Base-by-base conservation (phyloP, 1,140 invertebrate species). In the Rhopalosiphum maidis region DNA sequence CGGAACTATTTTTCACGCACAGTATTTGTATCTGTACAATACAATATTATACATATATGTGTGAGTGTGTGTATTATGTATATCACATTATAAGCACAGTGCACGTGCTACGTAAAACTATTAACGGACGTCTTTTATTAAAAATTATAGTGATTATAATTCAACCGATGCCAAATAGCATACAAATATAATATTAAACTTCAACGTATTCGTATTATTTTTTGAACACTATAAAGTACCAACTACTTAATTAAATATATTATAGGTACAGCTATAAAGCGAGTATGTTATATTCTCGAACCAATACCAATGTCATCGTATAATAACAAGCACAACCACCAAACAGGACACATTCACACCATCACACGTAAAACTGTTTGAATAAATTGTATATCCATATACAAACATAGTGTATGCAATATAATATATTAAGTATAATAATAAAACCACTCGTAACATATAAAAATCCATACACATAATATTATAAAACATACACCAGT, bases 301-400 rank as follows among this genome's bases (percentile, higher is more conserved):
- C 41, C 83, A 86, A 86, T 86, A 86, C 41, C 83, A 86, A 86
- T 86, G 83, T 46, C 37, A 86, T 43, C 37, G 83, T 86, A 86
- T 11, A 11, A 46, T 86, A 86, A 43, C 23, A 85, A 41, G 43
- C 83, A 85, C 37, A 86, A 22, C 22, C 41, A 46, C 41, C 41
- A 41, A 41, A 37, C 83, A 43, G 37, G 41, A 68, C 60, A 77
- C 30, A 77, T n/a, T 77, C 60, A n/a, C 9, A 60, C 30, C 83
- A 43, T 85, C 23, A 41, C 83, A 43, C 37, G 22, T 25, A 85
- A 43, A 25, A 43, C 48, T 86, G 23, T 41, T 85, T 43, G 25
- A 86, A 86, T 41, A 86, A 41, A 41, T 86, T 86, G 23, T 43
- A 30, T 43, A 30, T 43, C 83, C 83, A 86, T 83, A 83, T 35